A percentile compares a stretch with the other conserved stretches of the same genome.
Evolutionary conservation across 2,888 invertebrate species (phyloP).

Genomic region (Patella pellucida): DNA sequence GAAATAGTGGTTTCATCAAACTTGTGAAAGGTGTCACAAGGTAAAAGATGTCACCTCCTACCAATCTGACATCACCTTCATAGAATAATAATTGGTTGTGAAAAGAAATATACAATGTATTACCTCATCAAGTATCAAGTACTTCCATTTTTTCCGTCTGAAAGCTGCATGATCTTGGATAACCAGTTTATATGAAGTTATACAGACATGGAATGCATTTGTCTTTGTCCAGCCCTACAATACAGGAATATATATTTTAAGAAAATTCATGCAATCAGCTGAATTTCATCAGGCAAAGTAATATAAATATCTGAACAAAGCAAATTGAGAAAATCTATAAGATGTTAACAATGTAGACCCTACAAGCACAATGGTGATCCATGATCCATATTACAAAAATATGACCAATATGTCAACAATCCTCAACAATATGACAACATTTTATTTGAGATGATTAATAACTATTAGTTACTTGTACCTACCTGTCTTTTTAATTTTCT

Average conservation of each 20-base stretch:
- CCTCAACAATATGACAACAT: too few relatives aligned
- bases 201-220: slow-evolving; percentile 95
- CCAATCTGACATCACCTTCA: too few relatives aligned
- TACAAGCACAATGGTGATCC: too few relatives aligned
- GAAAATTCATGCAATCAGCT: neutral
- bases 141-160: slow-evolving; percentile 97
- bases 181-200: slow-evolving; percentile 97
- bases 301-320: neutral
- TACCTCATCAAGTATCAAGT: slow-evolving; percentile 91
- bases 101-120: slow-evolving; percentile 16
- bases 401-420: too few relatives aligned
- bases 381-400: too few relatives aligned
- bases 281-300: neutral
- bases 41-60: too few relatives aligned
- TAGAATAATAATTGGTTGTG: too few relatives aligned
- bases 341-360: too few relatives aligned
- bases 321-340: neutral
- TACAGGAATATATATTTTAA: slow-evolving; percentile 1
- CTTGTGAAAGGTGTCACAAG: too few relatives aligned
- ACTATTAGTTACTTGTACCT: too few relatives aligned
- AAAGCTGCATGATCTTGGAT: slow-evolving; percentile 99
- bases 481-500: slow-evolving; percentile 74
- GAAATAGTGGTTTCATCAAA: too few relatives aligned
- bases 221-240: slow-evolving; percentile 94
- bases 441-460: too few relatives aligned